Evolutionary conservation across 2,888 invertebrate species (phyloP).

Genomic region (Ichneumon xanthorius): DNA sequence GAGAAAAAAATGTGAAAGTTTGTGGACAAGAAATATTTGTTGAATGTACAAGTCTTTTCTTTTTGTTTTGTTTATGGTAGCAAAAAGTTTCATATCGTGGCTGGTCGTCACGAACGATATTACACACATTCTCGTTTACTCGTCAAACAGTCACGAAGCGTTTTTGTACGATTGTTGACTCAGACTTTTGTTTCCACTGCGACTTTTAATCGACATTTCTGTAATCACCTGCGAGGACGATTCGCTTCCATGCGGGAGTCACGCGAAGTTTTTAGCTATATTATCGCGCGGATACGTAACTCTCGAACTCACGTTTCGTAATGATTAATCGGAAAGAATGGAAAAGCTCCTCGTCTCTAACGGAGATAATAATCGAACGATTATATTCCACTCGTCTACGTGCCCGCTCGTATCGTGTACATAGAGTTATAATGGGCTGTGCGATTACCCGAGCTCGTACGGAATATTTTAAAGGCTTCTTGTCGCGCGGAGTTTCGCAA

Average conservation of each 20-base stretch:
- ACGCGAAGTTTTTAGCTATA: neutral
- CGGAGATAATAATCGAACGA: slow-evolving; percentile 41
- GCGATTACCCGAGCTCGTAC: slow-evolving; percentile 31
- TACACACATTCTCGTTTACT: slow-evolving; percentile 14
- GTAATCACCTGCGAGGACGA: neutral
- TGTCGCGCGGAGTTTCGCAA: slow-evolving; percentile 22
- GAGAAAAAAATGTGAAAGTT: no score
- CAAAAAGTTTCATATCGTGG: slow-evolving; percentile 34
- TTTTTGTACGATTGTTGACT: neutral
- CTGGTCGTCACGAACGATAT: slow-evolving; percentile 43
- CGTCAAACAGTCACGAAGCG: neutral
- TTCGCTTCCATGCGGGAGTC: neutral
- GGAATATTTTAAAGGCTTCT: slow-evolving; percentile 36
- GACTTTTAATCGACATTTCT: neutral
- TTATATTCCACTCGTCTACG: slow-evolving; percentile 23
- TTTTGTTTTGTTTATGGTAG: slow-evolving; percentile 18
- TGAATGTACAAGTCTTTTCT: no score
- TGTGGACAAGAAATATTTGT: no score
- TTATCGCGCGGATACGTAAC: neutral
- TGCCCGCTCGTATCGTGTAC: neutral
- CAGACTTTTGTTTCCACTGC: neutral
- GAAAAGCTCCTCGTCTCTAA: neutral
- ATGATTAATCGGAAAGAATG: slow-evolving; percentile 4
- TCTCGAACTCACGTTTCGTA: neutral
- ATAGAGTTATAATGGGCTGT: slow-evolving; percentile 13